Conservation (phyloP, 2,113 vertebrate species). For the Mola mola region DNA sequence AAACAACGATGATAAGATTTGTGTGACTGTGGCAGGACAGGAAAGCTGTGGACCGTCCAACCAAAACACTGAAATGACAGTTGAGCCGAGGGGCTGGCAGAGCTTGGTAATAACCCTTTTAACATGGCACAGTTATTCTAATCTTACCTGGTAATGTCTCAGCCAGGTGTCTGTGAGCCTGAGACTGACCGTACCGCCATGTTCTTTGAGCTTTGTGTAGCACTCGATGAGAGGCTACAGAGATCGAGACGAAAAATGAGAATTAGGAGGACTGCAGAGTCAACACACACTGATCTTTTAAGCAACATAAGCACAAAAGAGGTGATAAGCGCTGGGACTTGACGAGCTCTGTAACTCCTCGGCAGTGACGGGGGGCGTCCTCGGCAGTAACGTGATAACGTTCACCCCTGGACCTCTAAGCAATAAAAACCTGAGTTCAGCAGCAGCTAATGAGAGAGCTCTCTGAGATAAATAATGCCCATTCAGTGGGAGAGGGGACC, state of each 20-base stretch:
- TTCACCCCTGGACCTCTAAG: background rate
- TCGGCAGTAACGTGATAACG: background rate
- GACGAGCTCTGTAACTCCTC: conserved; percentile 9
- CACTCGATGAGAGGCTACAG: conserved; percentile 92
- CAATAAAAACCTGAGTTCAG: conserved; percentile 32
- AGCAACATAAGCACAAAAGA: conserved; percentile 28
- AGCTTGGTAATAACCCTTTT: too few relatives aligned
- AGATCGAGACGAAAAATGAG: background rate
- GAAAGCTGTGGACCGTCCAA: background rate
- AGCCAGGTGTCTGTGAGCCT: conserved; percentile 95
- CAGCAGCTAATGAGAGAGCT: conserved; percentile 20
- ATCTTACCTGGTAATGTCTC: conserved; percentile 93
- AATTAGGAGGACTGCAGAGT: conserved; percentile 10
- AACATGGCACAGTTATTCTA: too few relatives aligned
- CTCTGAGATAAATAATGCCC: conserved; percentile 8
- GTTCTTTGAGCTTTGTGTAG: conserved; percentile 93
- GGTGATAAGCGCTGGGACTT: conserved; percentile 13
- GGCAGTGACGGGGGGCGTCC: conserved; percentile 7
- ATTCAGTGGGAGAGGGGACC: background rate
- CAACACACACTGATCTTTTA: conserved; percentile 21
- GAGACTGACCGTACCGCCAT: conserved; percentile 89
- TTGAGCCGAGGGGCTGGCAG: too few relatives aligned
- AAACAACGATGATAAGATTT: background rate
- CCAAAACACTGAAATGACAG: too few relatives aligned
- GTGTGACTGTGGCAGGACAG: too few relatives aligned